Base-by-base conservation (phyloP, 2,797 vertebrate genomes). In the Melanotaenia maccullochi region DNA sequence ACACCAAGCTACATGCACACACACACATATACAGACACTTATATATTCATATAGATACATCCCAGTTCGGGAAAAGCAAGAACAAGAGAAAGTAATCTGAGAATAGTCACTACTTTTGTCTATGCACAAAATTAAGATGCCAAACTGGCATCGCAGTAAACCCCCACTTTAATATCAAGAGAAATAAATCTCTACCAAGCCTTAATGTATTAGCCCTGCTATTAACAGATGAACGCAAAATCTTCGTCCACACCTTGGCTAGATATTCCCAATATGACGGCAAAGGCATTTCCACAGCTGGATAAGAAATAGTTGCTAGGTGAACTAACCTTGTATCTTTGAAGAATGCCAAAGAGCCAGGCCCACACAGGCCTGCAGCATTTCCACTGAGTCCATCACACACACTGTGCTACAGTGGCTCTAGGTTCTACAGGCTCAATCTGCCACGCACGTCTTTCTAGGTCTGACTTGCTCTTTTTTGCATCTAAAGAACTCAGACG, bases 121-220 rank as follows among this genome's bases (percentile, higher is more conserved):
- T 92, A 3, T 22, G 52, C 16, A 30, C 52, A 55, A 14, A 7
- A 30, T 28, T 55, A 18, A 55, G 30, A 92, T 93, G 94, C 93
- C 89, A 93, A 88, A 88, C 35, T 51, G 12, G 40, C 52, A 90
- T 93, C 86, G 87, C 87, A 83, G 76, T 91, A 93, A 90, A 91
- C 91, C 92, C 85, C 90, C 75, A 93, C 90, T 93, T 95, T 94
- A 95, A 95, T 96, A 96, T 94, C 93, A 94, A 94, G 90, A 90
- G 87, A 90, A 94, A 96, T 95, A 95, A 96, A 95, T 96, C 95
- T 94, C 92, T 88, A 88, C 67, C 90, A 68, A 82, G 88, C 90
- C 85, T 78, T 76, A 81, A 83, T 67, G 84, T 76, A 64, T 81
- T 63, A 52, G 61, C 42, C 59, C 74, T 40, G 92, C 92, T 90